Conservation (phyloP, 2,113 vertebrate species). For the Leptosomus discolor region DNA sequence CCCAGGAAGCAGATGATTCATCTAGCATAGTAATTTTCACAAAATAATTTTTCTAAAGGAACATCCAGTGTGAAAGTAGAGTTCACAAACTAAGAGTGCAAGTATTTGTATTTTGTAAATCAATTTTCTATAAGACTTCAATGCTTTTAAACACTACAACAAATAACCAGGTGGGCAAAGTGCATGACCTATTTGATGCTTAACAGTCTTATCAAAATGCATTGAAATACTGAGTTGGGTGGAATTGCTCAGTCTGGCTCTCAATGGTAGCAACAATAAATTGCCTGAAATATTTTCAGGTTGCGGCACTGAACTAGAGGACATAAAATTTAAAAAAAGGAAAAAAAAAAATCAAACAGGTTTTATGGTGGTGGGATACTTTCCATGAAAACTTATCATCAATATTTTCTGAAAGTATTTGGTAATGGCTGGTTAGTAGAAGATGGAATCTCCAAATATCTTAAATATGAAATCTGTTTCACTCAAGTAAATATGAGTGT, state of each 20-base stretch:
- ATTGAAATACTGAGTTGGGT: neutral
- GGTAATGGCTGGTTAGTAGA: neutral
- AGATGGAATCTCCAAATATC: neutral
- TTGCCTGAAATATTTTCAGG: conserved; percentile 1
- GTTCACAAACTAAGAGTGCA: neutral
- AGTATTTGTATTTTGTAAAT: neutral
- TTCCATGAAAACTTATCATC: neutral
- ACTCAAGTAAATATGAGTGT: neutral
- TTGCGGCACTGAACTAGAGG: neutral
- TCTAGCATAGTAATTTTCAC: neutral
- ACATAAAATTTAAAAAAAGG: neutral
- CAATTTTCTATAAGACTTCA: neutral
- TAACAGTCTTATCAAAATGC: conserved; percentile 9
- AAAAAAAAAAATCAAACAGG: neutral
- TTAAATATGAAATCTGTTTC: neutral
- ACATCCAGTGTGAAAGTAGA: neutral
- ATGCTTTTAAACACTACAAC: neutral
- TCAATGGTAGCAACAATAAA: neutral
- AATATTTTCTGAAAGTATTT: neutral
- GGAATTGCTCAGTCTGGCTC: neutral
- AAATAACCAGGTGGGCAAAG: conserved; percentile 24
- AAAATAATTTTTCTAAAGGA: neutral
- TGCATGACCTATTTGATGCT: neutral
- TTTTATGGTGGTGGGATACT: neutral
- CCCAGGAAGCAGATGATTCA: neutral